Evolutionary conservation across 2,888 invertebrate genomes (phyloP).

Genomic region (Autographa pulchrina): DNA sequence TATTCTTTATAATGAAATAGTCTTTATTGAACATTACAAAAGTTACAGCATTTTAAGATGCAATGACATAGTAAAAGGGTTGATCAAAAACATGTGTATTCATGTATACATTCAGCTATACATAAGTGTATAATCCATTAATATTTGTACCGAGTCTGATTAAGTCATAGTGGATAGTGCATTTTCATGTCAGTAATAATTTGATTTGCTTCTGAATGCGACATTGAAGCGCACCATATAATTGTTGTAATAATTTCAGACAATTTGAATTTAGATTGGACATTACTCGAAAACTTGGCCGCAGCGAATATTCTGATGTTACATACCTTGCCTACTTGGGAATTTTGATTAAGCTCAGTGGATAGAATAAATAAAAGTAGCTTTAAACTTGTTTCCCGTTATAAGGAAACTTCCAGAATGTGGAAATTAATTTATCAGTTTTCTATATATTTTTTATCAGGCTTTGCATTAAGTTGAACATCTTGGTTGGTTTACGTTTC

Average conservation of each 20-base stretch:
- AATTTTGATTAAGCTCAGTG: conserved; percentile 21
- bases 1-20: too few relatives aligned
- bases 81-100: too few relatives aligned
- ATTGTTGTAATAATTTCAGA: conserved; percentile 30
- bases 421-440: too few relatives aligned
- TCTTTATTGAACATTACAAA: too few relatives aligned
- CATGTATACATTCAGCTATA: background rate
- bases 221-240: conserved; percentile 5
- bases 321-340: conserved; percentile 17
- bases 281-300: conserved; percentile 36
- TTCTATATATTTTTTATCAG: background rate
- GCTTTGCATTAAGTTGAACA: background rate
- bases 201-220: conserved; percentile 26
- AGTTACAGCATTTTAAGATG: too few relatives aligned
- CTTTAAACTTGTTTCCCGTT: background rate
- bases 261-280: conserved; percentile 53
- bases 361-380: conserved; percentile 7
- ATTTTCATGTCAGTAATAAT: conserved; percentile 44
- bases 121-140: background rate
- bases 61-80: too few relatives aligned
- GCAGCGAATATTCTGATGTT: conserved; percentile 19
- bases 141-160: conserved; percentile 9
- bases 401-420: background rate
- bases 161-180: conserved; percentile 48
- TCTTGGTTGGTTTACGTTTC: background rate